A percentile compares a stretch with the other conserved stretches of the same genome.
These are phyloP conservation scores for Myioborus melanocephalus DNA, from an alignment of 2,797 vertebrate genomes.

Conservation along the genomic window DNA sequence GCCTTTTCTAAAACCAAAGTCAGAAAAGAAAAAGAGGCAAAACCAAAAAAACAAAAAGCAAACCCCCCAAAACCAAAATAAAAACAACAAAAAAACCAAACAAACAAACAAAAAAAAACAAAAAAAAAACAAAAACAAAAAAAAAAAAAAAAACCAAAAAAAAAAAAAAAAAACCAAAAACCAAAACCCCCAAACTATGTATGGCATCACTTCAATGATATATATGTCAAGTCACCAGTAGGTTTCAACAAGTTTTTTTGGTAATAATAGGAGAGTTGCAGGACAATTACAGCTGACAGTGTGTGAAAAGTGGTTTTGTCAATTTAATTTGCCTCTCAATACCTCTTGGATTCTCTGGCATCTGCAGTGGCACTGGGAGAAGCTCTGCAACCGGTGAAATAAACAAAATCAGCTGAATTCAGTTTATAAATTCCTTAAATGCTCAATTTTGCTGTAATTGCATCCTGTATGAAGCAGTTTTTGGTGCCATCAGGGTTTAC, in stretches of 20 bases:
- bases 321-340: background rate
- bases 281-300: background rate
- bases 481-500: background rate
- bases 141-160: no score
- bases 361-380: background rate
- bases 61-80: no score
- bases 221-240: background rate
- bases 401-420: background rate
- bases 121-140: no score
- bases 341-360: background rate
- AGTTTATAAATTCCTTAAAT: background rate
- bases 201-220: background rate
- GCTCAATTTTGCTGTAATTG: background rate
- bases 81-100: no score
- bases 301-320: background rate
- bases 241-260: background rate
- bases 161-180: fast-evolving
- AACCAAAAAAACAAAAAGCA: background rate
- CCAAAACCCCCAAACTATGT: background rate
- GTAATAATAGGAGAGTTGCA: background rate
- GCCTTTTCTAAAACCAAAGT: background rate
- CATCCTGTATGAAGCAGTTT: background rate
- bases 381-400: background rate
- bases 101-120: no score
- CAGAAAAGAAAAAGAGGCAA: background rate